phyloP scores from a whole-genome alignment of 2,797 vertebrate genomes.

The Tapera naevia region DNA sequence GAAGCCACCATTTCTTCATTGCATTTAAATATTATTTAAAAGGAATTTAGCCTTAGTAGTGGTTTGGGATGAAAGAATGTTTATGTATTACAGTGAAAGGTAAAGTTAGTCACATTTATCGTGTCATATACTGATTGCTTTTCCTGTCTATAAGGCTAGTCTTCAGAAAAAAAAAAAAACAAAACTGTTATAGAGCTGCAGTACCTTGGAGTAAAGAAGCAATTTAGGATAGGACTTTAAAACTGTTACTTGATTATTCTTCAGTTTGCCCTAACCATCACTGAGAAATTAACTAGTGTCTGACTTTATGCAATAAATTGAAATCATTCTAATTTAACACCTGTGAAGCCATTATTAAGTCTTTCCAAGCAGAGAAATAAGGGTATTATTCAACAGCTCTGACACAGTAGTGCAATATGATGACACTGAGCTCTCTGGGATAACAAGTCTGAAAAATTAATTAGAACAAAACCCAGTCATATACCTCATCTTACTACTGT shows the following conservation, averaged over 20 bases:
- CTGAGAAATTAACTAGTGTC: slow-evolving; percentile 41
- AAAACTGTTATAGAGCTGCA: background rate
- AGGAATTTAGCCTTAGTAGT: slow-evolving; percentile 52
- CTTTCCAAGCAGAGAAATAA: slow-evolving; percentile 61
- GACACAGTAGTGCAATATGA: slow-evolving; percentile 38
- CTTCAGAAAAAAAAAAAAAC: background rate
- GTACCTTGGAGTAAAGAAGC: background rate
- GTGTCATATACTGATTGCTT: background rate
- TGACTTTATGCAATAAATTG: slow-evolving; percentile 28
- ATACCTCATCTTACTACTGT: slow-evolving; percentile 17
- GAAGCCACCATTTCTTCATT: slow-evolving; percentile 61
- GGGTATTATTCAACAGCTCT: slow-evolving; percentile 43
- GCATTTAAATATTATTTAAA: slow-evolving; percentile 57
- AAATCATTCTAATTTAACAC: slow-evolving; percentile 66
- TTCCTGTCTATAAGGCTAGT: background rate
- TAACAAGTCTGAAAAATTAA: slow-evolving; percentile 51
- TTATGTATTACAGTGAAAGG: background rate
- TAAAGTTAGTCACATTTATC: background rate
- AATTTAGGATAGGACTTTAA: background rate
- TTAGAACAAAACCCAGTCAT: slow-evolving; percentile 45
- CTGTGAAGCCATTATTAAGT: slow-evolving; percentile 53
- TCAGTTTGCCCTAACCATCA: slow-evolving; percentile 30
- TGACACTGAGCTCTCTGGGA: slow-evolving; percentile 23
- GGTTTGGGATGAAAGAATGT: slow-evolving; percentile 11
- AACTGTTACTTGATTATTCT: slow-evolving; percentile 33